Evolutionary conservation across 1,140 invertebrate species (phyloP), one percentile per base, ranked within the genome.

Genomic region (Lasaia peninsularis): DNA sequence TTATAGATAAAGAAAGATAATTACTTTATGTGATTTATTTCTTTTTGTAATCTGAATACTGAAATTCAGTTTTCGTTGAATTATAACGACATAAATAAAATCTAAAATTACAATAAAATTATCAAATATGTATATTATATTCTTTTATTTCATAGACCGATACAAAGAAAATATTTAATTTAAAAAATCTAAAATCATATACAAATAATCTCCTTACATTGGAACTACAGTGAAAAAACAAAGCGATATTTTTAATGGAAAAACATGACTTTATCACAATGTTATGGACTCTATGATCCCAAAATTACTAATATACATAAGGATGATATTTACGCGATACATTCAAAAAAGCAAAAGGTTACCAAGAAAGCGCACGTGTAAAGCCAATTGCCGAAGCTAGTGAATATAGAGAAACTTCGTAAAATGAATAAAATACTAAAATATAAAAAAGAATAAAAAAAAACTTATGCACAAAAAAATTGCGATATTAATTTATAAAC

Each of bases 201-300:
- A 87, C 78, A 83, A 77, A 79, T 83, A 82, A 82, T 79, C 77
- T 81, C 75, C 78, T 81, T 84, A 75, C 56, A 71, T 74, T 72
- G 70, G 75, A 73, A 78, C 70, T 78, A 76, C 66, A 77, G 49
- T 70, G 67, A 80, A 78, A 78, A 78, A 81, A 70, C 70, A 63
- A 82, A 85, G 74, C 75, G 70, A 70, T 76, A 77, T 62, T 73
- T 81, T 72, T 75, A 70, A 80, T 80, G 80, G 84, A 75, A 87
- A 85, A 85, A 80, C 75, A 79, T 83, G 70, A 82, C 78, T 84
- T 83, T 86, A 88, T 88, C 85, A 88, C 85, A 88, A 88, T 81
- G 76, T 85, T 84, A 87, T 78, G 78, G 81, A 85, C 74, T 71
- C 70, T 65, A 73, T 64, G 61, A 75, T 78, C 75, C 72, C 68